Evolutionary conservation across 2,888 invertebrate genomes (phyloP), one percentile per base, ranked within the genome.

Genomic region (Odontocerum albicorne): DNA sequence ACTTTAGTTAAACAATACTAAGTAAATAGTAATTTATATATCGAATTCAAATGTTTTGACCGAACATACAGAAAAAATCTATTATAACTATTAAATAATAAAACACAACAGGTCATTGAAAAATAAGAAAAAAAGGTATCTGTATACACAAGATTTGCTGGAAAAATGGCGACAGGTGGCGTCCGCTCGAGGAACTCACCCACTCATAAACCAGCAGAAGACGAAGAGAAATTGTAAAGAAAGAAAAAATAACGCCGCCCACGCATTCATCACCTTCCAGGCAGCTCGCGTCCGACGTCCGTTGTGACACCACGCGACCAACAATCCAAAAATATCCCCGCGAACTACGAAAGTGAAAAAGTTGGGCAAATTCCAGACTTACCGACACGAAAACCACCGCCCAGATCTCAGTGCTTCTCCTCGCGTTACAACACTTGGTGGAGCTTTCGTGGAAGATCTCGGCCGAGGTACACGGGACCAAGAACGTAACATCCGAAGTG

Each of bases 361-460:
- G 33, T 51, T 35, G 51, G 51, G 43, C 22, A 35, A 51, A 44
- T 44, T 51, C 51, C 51, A 51, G 43, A 27, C 36, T 12, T 10
- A 15, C 46, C 33, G 19, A 46, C 36, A 8, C 43, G 21, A 21
- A 35, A 42, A 43, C 44, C 31, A 31, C 44, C 44, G 44, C 22
- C 13, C 27, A 31, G 44, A 44, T 15, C 6, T 27, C 44, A 44
- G 31, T 31, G n/a, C 44, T n/a, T 15, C 19, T 20, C 12, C 7
- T 12, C 33, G 12, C 32, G 46, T 20, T n/a, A n/a, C n/a, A n/a
- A n/a, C n/a, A n/a, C n/a, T n/a, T n/a, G n/a, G n/a, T n/a, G n/a
- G n/a, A n/a, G n/a, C n/a, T n/a, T n/a, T n/a, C n/a, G n/a, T n/a
- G n/a, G n/a, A n/a, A n/a, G n/a, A n/a, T n/a, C n/a, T n/a, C n/a